These are phyloP conservation scores for Cephalotes varians DNA, from an alignment of 2,888 invertebrate species.

Conservation along the genomic window DNA sequence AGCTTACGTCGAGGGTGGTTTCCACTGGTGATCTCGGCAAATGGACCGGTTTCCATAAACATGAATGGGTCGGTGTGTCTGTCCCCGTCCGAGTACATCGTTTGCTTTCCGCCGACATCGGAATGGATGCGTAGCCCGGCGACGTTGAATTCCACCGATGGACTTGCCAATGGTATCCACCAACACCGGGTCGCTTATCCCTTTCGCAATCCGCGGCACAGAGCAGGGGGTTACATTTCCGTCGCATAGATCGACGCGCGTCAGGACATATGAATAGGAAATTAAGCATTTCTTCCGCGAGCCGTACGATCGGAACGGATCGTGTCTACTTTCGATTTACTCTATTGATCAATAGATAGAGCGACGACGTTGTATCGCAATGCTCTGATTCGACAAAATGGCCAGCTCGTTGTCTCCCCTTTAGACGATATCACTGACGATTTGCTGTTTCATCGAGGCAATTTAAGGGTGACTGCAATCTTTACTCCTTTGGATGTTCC, in stretches of 20 bases:
- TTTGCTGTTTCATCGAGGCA: slow-evolving; percentile 76
- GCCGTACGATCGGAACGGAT: background rate
- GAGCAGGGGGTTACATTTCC: slow-evolving; percentile 38
- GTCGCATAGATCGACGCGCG: slow-evolving; percentile 17
- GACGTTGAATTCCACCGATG: slow-evolving; percentile 76
- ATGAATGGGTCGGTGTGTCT: slow-evolving; percentile 75
- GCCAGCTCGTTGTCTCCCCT: slow-evolving; percentile 65
- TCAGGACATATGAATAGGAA: slow-evolving; percentile 67
- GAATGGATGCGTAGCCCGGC: slow-evolving; percentile 74
- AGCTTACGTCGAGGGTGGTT: slow-evolving; percentile 73
- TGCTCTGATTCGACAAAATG: slow-evolving; percentile 51
- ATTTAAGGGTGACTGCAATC: slow-evolving; percentile 67
- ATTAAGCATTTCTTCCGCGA: slow-evolving; percentile 69
- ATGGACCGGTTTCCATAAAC: slow-evolving; percentile 79
- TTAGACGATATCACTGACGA: slow-evolving; percentile 65
- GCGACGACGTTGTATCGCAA: slow-evolving; percentile 4
- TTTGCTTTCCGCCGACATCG: slow-evolving; percentile 74
- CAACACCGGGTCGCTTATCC: slow-evolving; percentile 20
- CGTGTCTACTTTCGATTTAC: background rate
- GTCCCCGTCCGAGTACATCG: slow-evolving; percentile 68
- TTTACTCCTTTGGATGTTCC: slow-evolving; percentile 55
- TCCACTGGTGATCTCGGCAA: slow-evolving; percentile 74
- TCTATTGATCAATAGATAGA: background rate
- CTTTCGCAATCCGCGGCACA: slow-evolving; percentile 18
- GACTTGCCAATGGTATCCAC: slow-evolving; percentile 69